These are phyloP conservation scores for Eristalis arbustorum DNA, from an alignment of 2,888 invertebrate species.

Conservation along the genomic window DNA sequence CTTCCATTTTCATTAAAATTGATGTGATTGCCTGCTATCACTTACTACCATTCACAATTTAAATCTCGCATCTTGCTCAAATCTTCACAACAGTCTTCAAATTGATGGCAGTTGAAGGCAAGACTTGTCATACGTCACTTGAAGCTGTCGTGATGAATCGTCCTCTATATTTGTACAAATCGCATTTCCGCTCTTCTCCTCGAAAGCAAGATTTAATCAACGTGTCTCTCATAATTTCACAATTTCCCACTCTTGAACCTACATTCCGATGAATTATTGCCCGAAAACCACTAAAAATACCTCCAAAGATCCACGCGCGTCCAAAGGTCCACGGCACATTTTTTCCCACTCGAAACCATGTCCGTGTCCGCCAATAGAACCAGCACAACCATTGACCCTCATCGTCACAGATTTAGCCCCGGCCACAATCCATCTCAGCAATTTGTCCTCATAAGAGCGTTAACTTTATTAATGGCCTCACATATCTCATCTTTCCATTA, in stretches of 20 bases:
- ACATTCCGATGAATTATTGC: background rate
- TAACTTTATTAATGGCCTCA: constrained; percentile 27
- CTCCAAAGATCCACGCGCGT: background rate
- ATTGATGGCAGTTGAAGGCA: no score
- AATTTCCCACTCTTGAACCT: background rate
- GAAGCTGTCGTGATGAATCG: no score
- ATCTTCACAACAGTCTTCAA: no score
- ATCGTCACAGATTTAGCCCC: background rate
- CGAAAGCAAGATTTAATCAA: background rate
- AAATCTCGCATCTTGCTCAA: no score
- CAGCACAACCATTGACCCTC: background rate
- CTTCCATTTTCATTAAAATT: no score
- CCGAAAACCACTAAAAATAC: background rate
- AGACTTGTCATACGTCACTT: no score
- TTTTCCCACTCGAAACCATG: background rate
- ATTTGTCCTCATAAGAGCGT: constrained; percentile 33
- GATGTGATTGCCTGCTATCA: no score
- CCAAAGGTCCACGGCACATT: background rate
- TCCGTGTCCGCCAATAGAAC: no score
- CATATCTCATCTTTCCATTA: constrained; percentile 30
- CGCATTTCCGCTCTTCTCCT: no score
- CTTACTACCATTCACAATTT: no score
- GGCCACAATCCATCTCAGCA: constrained; percentile 1
- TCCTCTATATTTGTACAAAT: no score
- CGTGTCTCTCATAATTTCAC: background rate